Percentiles rank a stretch among this genome's conserved stretches.
These are phyloP conservation scores for Sapayoa aenigma DNA, from an alignment of 2,113 vertebrate genomes.

Conservation along the genomic window DNA sequence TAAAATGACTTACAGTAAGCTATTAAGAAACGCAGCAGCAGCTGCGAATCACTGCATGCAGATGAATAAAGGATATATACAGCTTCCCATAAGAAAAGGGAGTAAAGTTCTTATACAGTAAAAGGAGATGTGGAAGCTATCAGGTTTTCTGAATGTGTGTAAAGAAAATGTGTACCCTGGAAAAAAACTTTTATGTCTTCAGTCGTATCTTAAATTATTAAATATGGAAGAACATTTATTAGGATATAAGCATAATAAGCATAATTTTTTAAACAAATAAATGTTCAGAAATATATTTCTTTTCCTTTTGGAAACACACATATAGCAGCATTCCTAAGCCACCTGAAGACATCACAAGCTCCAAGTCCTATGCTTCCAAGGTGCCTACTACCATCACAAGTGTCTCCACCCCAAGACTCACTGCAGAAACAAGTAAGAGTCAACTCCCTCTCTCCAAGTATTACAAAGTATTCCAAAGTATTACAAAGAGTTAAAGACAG, in stretches of 20 bases:
- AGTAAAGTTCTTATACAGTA: background rate
- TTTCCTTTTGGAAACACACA: background rate
- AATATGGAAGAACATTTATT: background rate
- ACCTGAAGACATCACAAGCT: background rate
- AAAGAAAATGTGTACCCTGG: background rate
- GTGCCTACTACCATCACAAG: background rate
- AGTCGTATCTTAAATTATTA: background rate
- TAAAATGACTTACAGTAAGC: background rate
- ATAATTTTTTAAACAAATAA: background rate
- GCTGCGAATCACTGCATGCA: background rate
- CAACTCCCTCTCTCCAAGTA: background rate
- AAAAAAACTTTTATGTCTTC: background rate
- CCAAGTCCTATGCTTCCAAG: background rate
- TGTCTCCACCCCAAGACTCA: background rate
- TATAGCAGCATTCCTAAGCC: background rate
- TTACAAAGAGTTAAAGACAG: background rate
- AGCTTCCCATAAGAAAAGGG: background rate
- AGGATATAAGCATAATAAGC: background rate
- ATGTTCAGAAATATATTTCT: background rate
- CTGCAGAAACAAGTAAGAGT: background rate
- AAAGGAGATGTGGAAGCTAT: background rate
- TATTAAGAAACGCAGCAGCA: slow-evolving; percentile 12
- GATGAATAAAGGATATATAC: slow-evolving; percentile 9
- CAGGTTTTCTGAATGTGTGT: background rate
- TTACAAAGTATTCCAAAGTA: background rate